Percentiles rank a stretch among this genome's conserved stretches.
Conservation (phyloP, 1,140 invertebrate species). For the Bombus vancouverensis region DNA sequence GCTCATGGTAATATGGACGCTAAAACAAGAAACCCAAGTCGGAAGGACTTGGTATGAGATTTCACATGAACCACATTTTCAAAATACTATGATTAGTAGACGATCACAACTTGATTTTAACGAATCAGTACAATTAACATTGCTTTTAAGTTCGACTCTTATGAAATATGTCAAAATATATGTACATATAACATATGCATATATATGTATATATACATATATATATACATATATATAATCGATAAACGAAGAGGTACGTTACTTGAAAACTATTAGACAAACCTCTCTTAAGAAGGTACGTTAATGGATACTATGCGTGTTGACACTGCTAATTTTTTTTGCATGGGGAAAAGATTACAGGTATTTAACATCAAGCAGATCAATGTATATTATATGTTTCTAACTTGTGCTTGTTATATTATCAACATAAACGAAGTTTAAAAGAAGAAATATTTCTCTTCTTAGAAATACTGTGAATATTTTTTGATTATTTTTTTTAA, state of each 20-base stretch:
- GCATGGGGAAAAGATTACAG: conserved; percentile 21
- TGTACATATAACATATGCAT: not conserved
- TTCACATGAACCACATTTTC: conserved; percentile 38
- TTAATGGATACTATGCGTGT: too few relatives aligned
- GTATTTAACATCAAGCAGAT: conserved; percentile 10
- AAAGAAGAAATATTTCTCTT: not conserved
- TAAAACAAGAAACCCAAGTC: not conserved
- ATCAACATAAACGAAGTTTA: too few relatives aligned
- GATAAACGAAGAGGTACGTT: conserved; percentile 44
- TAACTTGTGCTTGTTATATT: conserved; percentile 1
- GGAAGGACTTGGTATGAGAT: conserved; percentile 45
- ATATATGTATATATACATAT: not conserved
- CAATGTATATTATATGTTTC: not conserved
- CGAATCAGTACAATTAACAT: conserved; percentile 53
- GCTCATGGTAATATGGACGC: not conserved
- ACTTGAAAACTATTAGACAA: conserved; percentile 32
- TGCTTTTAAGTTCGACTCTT: conserved; percentile 57
- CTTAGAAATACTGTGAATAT: not conserved
- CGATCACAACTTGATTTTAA: conserved; percentile 52
- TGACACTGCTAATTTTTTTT: not conserved
- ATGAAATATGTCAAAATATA: conserved; percentile 49
- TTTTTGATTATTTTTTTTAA: not conserved
- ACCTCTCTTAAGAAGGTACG: conserved; percentile 29
- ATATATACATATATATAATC: not conserved
- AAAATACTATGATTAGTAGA: conserved; percentile 56